Evolutionary conservation across 2,113 vertebrate species (phyloP), one percentile per base, ranked within the genome.

Genomic region (Stictonetta naevosa): DNA sequence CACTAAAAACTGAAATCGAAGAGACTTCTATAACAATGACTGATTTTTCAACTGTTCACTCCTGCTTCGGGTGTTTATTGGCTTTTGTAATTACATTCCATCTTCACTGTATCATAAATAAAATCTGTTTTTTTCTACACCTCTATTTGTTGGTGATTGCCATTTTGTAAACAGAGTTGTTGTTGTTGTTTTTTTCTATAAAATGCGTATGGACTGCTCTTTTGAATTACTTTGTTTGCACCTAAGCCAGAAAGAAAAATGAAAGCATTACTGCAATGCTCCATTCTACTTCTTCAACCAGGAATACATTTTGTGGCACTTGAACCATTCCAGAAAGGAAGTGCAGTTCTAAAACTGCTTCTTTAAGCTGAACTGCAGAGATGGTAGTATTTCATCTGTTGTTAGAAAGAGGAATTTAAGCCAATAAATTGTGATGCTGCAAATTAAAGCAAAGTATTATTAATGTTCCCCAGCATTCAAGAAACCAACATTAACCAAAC

Each of bases 81-180:
- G 83, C 86, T 92, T 94, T 69, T 85, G 63, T 87, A 94, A 87
- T 91, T 92, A 93, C 81, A 91, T 93, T 96, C 96, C 93, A 87
- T 83, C 31, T 22, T 92, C 78, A 33, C 91, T 85, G 83, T 94
- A 83, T 77, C 86, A 79, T 91, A 94, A 96, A 96, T 97, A 96
- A 96, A 97, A 36, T 29, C 42, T 80, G 15, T 0, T 14, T 89
- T 96, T 96, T 96, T 96, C 81, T 96, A 96, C 50, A 80, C 55
- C 28, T 92, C 42, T 74, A 66, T 58, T 69, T 82, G 40, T 17
- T 86, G 48, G 66, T 90, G 28, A 53, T 77, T 93, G 85, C 13
- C 31, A 2, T 73, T 96, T 78, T 52, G 56, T 82, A 58, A 91
- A 44, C 2, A 1, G 28, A 40, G 40, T 1, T 55, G 25, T 38